Evolutionary conservation across 2,888 invertebrate genomes (phyloP).

Genomic region (Pristionchus arcanus): DNA sequence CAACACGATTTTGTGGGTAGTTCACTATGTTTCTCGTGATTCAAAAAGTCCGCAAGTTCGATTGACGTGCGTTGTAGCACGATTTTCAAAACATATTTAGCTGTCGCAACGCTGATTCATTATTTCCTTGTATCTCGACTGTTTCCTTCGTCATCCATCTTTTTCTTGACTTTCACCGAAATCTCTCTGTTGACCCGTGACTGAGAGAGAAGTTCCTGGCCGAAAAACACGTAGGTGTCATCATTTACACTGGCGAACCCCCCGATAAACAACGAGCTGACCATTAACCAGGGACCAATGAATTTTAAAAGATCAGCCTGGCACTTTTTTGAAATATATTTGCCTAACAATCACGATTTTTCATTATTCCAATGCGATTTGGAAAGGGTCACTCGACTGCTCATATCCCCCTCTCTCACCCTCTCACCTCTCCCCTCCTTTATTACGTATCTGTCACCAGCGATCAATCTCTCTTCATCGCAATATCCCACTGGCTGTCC

Average conservation of each 20-base stretch:
- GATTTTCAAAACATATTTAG: no score
- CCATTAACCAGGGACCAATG: not conserved
- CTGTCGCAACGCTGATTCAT: no score
- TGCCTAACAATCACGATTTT: no score
- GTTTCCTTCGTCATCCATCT: no score
- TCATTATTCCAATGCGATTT: not conserved
- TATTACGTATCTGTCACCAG: conserved; percentile 27
- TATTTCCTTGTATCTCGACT: no score
- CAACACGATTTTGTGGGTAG: not conserved
- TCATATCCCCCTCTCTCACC: not conserved
- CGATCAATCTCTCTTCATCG: not conserved
- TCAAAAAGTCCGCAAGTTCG: not conserved
- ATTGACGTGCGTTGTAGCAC: no score
- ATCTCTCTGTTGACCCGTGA: not conserved
- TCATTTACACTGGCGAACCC: not conserved
- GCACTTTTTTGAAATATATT: no score
- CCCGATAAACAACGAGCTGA: not conserved
- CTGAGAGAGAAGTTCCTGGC: not conserved
- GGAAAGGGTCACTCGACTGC: not conserved
- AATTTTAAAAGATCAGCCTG: not conserved
- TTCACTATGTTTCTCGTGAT: not conserved
- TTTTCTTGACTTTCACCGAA: no score
- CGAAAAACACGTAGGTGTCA: not conserved
- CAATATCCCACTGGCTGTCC: not conserved
- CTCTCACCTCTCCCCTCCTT: not conserved